Evolutionary conservation across 2,888 invertebrate genomes (phyloP).

Genomic region (Rhagium mordax): DNA sequence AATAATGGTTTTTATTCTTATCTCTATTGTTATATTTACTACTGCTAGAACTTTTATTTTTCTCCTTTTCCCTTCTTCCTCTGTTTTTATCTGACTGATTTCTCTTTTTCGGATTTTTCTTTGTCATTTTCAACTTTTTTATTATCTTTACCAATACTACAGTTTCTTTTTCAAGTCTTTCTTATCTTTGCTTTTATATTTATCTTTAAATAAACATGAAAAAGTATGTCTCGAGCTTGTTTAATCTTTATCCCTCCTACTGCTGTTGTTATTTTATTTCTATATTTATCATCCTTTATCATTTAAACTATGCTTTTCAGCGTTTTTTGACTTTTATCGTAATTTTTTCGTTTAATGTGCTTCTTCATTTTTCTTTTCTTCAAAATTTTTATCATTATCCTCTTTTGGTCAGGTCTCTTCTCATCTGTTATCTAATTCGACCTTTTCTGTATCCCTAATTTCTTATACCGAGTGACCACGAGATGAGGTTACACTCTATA

Average conservation of each 20-base stretch:
- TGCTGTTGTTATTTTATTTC: conserved; percentile 53
- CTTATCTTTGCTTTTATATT: conserved; percentile 50
- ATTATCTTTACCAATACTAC: conserved; percentile 45
- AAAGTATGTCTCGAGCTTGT: conserved; percentile 46
- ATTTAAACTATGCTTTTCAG: conserved; percentile 67
- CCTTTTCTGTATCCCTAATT: conserved; percentile 29
- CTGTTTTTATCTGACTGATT: conserved; percentile 42
- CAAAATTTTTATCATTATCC: conserved; percentile 30
- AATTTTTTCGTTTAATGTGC: conserved; percentile 43
- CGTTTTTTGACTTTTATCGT: conserved; percentile 65
- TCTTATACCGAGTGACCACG: too few relatives aligned
- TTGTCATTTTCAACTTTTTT: conserved; percentile 36
- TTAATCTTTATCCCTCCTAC: conserved; percentile 49
- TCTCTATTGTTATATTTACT: conserved; percentile 57
- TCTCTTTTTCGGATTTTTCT: conserved; percentile 31
- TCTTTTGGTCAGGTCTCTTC: conserved; percentile 28
- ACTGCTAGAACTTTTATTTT: conserved; percentile 38
- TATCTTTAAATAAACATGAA: conserved; percentile 41
- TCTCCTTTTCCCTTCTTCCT: conserved; percentile 12
- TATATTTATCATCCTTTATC: conserved; percentile 61
- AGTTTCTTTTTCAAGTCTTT: conserved; percentile 51
- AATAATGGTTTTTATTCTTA: conserved; percentile 49
- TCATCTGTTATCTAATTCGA: conserved; percentile 23
- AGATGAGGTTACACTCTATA: too few relatives aligned
- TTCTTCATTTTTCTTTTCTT: conserved; percentile 44